These are phyloP conservation scores for Staurois parvus DNA, from an alignment of 2,797 vertebrate genomes.

Conservation along the genomic window DNA sequence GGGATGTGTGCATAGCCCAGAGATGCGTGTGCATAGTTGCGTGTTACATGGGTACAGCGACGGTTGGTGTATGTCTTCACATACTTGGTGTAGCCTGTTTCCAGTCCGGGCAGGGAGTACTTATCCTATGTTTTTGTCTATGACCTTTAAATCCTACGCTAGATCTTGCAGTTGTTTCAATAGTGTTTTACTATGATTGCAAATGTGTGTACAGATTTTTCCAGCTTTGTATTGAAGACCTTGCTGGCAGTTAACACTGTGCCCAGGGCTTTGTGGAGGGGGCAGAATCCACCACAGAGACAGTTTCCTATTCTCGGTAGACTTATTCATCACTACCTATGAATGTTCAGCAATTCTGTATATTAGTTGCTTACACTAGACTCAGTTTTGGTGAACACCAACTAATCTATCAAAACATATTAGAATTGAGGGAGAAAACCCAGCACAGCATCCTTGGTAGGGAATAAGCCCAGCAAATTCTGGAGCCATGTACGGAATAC, in stretches of 20 bases:
- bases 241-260: background rate
- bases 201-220: background rate
- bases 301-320: background rate
- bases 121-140: background rate
- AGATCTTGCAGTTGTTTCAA: background rate
- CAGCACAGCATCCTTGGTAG: too few relatives aligned
- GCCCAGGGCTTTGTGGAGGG: background rate
- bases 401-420: too few relatives aligned
- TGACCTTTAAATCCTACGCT: too few relatives aligned
- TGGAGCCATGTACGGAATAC: too few relatives aligned
- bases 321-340: too few relatives aligned
- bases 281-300: background rate
- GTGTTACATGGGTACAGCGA: constrained; percentile 7
- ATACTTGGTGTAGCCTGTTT: background rate
- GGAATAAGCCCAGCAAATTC: too few relatives aligned
- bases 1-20: constrained; percentile 55
- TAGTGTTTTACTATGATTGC: background rate
- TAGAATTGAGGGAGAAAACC: too few relatives aligned
- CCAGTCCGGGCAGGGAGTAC: background rate
- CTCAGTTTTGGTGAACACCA: too few relatives aligned
- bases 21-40: constrained; percentile 51
- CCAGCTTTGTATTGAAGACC: background rate
- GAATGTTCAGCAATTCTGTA: too few relatives aligned
- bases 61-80: background rate
- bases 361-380: too few relatives aligned